A percentile compares a stretch with the other conserved stretches of the same genome.
Evolutionary conservation across 2,113 vertebrate species (phyloP).

Genomic region (Percina caprodes): DNA sequence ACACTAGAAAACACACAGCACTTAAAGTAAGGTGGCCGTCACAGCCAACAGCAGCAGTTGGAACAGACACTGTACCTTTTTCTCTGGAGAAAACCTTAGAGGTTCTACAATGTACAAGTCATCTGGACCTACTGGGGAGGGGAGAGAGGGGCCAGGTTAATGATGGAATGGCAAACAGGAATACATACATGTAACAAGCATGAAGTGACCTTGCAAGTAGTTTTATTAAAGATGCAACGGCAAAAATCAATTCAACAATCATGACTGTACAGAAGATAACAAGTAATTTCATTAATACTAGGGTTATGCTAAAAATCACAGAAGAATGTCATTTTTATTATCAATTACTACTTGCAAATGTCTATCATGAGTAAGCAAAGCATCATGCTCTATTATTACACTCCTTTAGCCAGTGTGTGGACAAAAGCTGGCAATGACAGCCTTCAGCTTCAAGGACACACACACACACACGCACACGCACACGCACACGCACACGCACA

Average conservation of each 20-base stretch:
- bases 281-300: neutral
- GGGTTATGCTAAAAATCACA: slow-evolving; percentile 1
- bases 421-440: slow-evolving; percentile 75
- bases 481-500: neutral
- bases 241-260: slow-evolving; percentile 7
- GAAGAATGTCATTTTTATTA: slow-evolving; percentile 6
- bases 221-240: slow-evolving; percentile 26
- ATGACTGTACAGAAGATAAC: neutral
- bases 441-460: slow-evolving; percentile 49
- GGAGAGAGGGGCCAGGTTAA: slow-evolving; percentile 84
- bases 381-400: slow-evolving; percentile 71
- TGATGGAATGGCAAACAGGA: slow-evolving; percentile 80
- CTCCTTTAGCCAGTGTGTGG: slow-evolving; percentile 63
- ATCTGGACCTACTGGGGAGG: slow-evolving; percentile 92
- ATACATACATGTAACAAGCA: slow-evolving; percentile 80
- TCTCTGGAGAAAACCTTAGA: slow-evolving; percentile 98
- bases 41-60: slow-evolving; percentile 67
- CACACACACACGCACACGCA: slow-evolving; percentile 14
- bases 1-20: slow-evolving; percentile 61
- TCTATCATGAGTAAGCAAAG: slow-evolving; percentile 72
- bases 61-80: slow-evolving; percentile 91
- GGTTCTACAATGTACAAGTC: slow-evolving; percentile 99
- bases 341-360: slow-evolving; percentile 82
- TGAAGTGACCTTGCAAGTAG: slow-evolving; percentile 82
- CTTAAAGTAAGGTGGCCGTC: slow-evolving; percentile 50